Evolutionary conservation across 2,113 vertebrate species (phyloP).

Genomic region (Heliornis fulica): DNA sequence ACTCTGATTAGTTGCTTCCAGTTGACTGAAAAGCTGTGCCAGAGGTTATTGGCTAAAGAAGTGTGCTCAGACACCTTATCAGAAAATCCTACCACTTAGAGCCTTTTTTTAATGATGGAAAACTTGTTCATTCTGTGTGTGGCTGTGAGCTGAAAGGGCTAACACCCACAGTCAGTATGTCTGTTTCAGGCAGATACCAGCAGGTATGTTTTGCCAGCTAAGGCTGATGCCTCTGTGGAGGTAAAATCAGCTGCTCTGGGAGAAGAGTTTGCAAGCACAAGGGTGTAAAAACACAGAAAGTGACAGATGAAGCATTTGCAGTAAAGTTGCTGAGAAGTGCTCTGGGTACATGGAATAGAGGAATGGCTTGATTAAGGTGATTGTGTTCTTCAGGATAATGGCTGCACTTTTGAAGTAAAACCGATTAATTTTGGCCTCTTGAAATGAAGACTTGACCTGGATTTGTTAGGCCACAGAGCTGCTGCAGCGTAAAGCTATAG

Average conservation of each 20-base stretch:
- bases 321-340: not conserved
- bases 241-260: not conserved
- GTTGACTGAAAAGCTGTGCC: not conserved
- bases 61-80: not conserved
- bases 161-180: rapidly evolving
- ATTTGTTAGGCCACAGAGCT: not conserved
- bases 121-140: not conserved
- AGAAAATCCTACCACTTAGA: not conserved
- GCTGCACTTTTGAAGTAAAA: not conserved
- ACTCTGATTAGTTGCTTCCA: not conserved
- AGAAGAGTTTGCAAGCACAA: not conserved
- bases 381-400: not conserved
- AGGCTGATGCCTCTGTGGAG: not conserved
- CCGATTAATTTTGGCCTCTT: not conserved
- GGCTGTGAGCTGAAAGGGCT: rapidly evolving
- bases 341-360: not conserved
- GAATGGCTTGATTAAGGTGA: not conserved
- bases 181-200: too few relatives aligned
- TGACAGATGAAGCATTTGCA: not conserved
- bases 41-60: not conserved
- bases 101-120: not conserved
- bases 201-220: not conserved
- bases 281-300: not conserved
- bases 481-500: not conserved
- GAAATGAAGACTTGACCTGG: constrained; percentile 37